A percentile compares a stretch with the other conserved stretches of the same genome.
These are phyloP conservation scores for Aproaerema taeniolella DNA, from an alignment of 2,888 invertebrate species.

Conservation along the genomic window DNA sequence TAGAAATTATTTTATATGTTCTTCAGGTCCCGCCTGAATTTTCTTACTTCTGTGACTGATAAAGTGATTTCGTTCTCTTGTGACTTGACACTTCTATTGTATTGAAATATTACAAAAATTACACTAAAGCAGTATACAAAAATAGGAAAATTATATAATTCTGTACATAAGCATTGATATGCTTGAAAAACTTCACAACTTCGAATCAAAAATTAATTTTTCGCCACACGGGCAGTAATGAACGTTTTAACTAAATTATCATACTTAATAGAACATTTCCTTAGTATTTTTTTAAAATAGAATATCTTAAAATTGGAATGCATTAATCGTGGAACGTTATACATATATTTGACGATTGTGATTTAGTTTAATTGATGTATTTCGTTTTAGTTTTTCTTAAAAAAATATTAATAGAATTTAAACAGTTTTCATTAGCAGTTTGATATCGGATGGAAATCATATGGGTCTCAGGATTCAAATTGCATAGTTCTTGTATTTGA, in stretches of 20 bases:
- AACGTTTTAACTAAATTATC: constrained; percentile 21
- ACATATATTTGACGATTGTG: background rate
- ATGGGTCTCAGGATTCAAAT: no score
- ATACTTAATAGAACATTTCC: background rate
- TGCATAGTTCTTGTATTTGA: no score
- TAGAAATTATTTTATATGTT: background rate
- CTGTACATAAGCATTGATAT: constrained; percentile 54
- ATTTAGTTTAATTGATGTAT: constrained; percentile 18
- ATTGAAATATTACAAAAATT: constrained; percentile 24
- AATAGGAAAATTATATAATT: constrained; percentile 40
- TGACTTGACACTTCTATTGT: constrained; percentile 27
- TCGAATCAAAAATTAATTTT: constrained; percentile 47
- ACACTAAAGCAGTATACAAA: constrained; percentile 35
- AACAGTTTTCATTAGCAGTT: no score
- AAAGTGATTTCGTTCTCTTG: constrained; percentile 15
- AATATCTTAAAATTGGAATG: constrained; percentile 9
- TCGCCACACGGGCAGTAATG: constrained; percentile 37
- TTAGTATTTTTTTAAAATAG: constrained; percentile 13
- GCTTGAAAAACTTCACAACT: constrained; percentile 59
- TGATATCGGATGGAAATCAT: no score
- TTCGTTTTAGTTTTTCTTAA: constrained; percentile 24
- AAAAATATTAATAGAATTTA: no score
- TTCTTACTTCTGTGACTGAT: no score
- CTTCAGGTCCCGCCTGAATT: no score
- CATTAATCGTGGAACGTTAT: constrained; percentile 12